phyloP scores from a whole-genome alignment of 2,888 invertebrate genomes.

The Periphyllus acericola region DNA sequence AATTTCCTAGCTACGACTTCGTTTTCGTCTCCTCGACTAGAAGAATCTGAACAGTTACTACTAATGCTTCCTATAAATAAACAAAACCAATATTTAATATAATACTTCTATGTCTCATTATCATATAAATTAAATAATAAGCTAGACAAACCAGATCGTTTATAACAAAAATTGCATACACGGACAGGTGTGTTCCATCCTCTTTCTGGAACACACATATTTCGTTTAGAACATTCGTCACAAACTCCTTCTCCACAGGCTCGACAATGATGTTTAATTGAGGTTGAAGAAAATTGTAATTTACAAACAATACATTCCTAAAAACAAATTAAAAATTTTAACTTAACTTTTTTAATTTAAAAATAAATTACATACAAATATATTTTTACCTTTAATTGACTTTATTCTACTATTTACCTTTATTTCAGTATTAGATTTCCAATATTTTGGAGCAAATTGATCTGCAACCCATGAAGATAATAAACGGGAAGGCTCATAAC shows the following conservation, averaged over 20 bases:
- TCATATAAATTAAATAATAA: not conserved
- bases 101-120: slow-evolving; percentile 7
- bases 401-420: slow-evolving; percentile 68
- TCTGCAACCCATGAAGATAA: slow-evolving; percentile 81
- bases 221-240: slow-evolving; percentile 75
- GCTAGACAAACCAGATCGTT: slow-evolving; percentile 58
- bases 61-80: slow-evolving; percentile 43
- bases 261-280: slow-evolving; percentile 80
- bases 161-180: slow-evolving; percentile 78
- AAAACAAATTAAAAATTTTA: slow-evolving; percentile 62
- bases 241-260: slow-evolving; percentile 85
- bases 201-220: slow-evolving; percentile 76
- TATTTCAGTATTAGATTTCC: slow-evolving; percentile 82
- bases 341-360: not conserved
- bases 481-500: slow-evolving; percentile 77
- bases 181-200: slow-evolving; percentile 79
- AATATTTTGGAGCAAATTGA: slow-evolving; percentile 81
- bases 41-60: slow-evolving; percentile 56
- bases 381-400: not conserved
- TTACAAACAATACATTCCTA: slow-evolving; percentile 77
- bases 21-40: slow-evolving; percentile 64
- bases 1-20: slow-evolving; percentile 73
- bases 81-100: slow-evolving; percentile 13
- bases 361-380: slow-evolving; percentile 21
- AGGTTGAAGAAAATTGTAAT: slow-evolving; percentile 70